Base-by-base conservation (phyloP, 2,797 vertebrate genomes). In the Presbytis comata region DNA sequence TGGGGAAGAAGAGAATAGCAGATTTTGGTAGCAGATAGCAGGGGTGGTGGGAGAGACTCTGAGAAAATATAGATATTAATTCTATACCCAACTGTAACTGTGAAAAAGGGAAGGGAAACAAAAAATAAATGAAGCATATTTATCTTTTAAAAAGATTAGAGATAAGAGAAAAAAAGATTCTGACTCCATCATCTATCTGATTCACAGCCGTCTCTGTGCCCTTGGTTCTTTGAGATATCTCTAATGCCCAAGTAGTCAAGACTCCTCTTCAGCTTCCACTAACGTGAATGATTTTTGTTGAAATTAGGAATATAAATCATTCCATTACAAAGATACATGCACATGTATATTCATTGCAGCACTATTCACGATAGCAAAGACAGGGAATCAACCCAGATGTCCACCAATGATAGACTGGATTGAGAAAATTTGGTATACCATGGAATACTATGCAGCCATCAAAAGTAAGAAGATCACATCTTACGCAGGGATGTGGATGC, bases 41-140 rank as follows among this genome's bases (percentile, higher is more conserved):
- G 22, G 28, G 16, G 16, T n/a, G 8, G 64, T 67, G 33, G 41
- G 5, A 13, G 16, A 79, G 7, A 26, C n/a, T 12, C n/a, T 9
- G 30, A 44, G 28, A 59, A 78, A 24, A 83, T 0, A 9, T 0
- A 14, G 24, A 7, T 11, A 19, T 26, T 17, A 26, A 0, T 39
- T 33, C 33, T 33, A 2, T 30, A 33, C 33, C 0, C 33, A 48
- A n/a, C 24, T 7, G 3, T 24, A 41, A 2, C 81, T 70, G 10
- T 21, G 39, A 9, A 46, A 4, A 41, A 14, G 14, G 8, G 5
- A 70, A 86, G 8, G 33, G 11, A 44, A 85, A 64, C 6, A 30
- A 41, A 53, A 61, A 61, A 50, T 1, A 5, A 33, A 8, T 22
- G 21, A 91, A 64, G 8, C 8, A 1, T 16, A 4, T 3, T 9